Conservation (phyloP, 2,888 invertebrate species). For the Cephus sareptanus region DNA sequence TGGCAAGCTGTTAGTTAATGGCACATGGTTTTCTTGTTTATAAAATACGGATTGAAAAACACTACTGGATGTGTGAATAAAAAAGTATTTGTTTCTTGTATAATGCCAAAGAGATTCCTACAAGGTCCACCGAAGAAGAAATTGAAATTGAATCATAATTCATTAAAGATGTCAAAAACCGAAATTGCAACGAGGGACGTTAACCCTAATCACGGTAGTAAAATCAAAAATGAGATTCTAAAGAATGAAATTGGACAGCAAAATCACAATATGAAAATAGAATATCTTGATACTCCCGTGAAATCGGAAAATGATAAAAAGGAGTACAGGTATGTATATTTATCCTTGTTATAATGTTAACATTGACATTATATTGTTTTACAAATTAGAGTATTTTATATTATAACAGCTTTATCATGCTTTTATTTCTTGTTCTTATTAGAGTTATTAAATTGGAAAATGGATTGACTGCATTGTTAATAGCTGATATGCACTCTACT, state of each 20-base stretch:
- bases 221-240: slow-evolving; percentile 11
- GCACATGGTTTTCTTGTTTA: not conserved
- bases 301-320: slow-evolving; percentile 84
- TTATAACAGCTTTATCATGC: not conserved
- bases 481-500: slow-evolving; percentile 72
- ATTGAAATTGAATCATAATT: slow-evolving; percentile 33
- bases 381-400: slow-evolving; percentile 9
- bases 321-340: slow-evolving; percentile 73
- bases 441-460: slow-evolving; percentile 76
- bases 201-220: slow-evolving; percentile 18
- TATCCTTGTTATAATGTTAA: not conserved
- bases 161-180: slow-evolving; percentile 19
- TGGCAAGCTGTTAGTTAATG: not conserved
- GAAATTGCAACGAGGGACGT: slow-evolving; percentile 18
- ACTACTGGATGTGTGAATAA: slow-evolving; percentile 25
- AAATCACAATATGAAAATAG: slow-evolving; percentile 15
- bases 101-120: slow-evolving; percentile 43
- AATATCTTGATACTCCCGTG: slow-evolving; percentile 69
- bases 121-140: slow-evolving; percentile 37
- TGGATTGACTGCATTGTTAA: slow-evolving; percentile 78
- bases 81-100: slow-evolving; percentile 20
- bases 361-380: not conserved
- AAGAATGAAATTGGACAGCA: not conserved
- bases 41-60: not conserved
- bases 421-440: slow-evolving; percentile 33